Evolutionary conservation across 2,113 vertebrate species (phyloP).

Genomic region (Archocentrus centrarchus): DNA sequence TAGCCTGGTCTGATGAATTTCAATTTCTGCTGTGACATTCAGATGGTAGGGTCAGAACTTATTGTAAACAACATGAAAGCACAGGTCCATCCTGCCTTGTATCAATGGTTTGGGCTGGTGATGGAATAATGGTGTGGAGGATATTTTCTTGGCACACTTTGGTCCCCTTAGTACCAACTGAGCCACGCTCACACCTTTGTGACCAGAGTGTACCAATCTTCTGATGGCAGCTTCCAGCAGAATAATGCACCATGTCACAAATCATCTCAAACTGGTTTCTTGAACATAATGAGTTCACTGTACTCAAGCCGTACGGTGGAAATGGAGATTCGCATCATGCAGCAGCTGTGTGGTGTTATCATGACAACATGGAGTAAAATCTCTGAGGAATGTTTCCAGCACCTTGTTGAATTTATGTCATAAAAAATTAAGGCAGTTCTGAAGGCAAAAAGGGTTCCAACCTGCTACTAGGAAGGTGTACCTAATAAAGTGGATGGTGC

Average conservation of each 20-base stretch:
- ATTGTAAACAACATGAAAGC: background rate
- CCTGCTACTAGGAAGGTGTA: accelerated
- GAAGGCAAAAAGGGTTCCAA: background rate
- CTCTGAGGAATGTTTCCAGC: too few relatives aligned
- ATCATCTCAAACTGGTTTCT: background rate
- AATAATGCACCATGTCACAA: background rate
- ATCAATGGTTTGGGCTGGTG: background rate
- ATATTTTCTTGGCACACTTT: background rate
- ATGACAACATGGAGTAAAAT: accelerated
- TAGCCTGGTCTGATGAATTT: background rate
- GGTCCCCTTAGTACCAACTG: background rate
- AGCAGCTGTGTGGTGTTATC: background rate
- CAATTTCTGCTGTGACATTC: background rate
- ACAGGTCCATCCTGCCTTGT: background rate
- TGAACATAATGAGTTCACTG: background rate
- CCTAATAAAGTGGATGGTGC: background rate
- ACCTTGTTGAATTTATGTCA: too few relatives aligned
- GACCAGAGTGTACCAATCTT: accelerated
- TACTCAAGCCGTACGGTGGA: too few relatives aligned
- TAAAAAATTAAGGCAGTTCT: background rate
- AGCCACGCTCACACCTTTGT: background rate
- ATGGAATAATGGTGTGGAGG: background rate
- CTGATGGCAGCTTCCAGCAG: background rate
- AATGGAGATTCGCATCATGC: background rate
- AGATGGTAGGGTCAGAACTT: background rate